Evolutionary conservation across 2,797 vertebrate species (phyloP).

Genomic region (Brotula barbata): DNA sequence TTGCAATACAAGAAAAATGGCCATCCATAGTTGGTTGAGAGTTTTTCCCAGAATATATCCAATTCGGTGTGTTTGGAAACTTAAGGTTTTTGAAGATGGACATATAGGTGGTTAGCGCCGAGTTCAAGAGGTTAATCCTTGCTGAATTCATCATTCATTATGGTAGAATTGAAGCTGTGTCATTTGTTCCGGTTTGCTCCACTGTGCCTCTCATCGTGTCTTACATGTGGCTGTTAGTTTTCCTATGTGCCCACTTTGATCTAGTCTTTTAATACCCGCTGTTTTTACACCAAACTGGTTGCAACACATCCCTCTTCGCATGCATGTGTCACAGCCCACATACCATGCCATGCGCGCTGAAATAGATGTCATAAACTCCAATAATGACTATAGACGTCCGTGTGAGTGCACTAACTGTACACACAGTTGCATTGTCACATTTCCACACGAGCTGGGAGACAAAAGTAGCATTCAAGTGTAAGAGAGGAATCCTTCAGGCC

Average conservation of each 20-base stretch:
- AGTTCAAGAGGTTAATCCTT: no score
- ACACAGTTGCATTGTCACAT: conserved; percentile 1
- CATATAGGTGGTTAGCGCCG: no score
- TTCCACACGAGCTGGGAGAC: not conserved
- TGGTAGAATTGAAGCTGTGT: no score
- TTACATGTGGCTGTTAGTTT: no score
- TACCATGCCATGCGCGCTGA: conserved; percentile 11
- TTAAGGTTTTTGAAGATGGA: no score
- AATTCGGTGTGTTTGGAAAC: no score
- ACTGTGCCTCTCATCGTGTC: no score
- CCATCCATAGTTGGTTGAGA: no score
- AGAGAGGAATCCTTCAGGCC: not conserved
- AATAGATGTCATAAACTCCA: conserved; percentile 31
- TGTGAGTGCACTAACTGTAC: conserved; percentile 9
- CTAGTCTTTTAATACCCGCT: not conserved
- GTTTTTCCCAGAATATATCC: no score
- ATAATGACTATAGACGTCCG: conserved; percentile 15
- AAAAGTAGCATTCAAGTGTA: not conserved
- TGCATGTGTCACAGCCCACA: conserved; percentile 29
- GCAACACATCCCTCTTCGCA: conserved; percentile 6
- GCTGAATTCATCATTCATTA: no score
- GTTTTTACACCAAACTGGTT: conserved; percentile 3
- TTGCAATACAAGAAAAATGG: no score
- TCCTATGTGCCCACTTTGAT: not conserved
- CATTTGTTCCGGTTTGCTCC: no score